Evolutionary conservation across 64 coral and sea anemone genomes (phyloP).

Genomic region (Hydrozoanthus tunicans): DNA sequence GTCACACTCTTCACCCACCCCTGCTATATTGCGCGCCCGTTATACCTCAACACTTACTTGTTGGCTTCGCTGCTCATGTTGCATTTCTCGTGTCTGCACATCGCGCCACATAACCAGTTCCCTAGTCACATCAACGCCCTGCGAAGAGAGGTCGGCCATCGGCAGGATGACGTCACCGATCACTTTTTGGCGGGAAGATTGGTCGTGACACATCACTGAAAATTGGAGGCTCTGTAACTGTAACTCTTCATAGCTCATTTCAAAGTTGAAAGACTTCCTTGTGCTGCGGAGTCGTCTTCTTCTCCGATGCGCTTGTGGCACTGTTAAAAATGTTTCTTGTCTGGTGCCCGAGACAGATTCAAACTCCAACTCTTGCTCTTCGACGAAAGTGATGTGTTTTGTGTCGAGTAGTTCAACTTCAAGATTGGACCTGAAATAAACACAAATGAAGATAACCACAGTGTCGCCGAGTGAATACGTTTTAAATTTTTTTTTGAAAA

Average conservation of each 20-base stretch:
- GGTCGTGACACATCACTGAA: constrained; percentile 80
- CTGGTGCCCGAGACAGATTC: background rate
- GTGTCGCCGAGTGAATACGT: no score
- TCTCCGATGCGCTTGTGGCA: constrained; percentile 9
- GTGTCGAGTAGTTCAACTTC: constrained; percentile 65
- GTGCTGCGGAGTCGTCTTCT: constrained; percentile 30
- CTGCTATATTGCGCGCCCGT: background rate
- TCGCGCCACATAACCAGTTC: constrained; percentile 90
- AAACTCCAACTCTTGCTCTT: constrained; percentile 30
- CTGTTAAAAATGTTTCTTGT: constrained; percentile 44
- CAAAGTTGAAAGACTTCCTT: constrained; percentile 79
- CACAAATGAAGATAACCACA: background rate
- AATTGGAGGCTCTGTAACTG: constrained; percentile 78
- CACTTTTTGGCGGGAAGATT: constrained; percentile 75
- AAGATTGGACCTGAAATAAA: constrained; percentile 53
- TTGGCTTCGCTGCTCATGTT: constrained; percentile 17
- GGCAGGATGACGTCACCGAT: constrained; percentile 85
- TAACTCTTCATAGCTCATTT: constrained; percentile 83
- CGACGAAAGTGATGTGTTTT: constrained; percentile 50
- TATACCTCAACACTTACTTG: background rate
- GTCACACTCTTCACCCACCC: background rate
- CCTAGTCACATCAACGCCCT: constrained; percentile 81
- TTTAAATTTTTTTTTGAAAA: no score
- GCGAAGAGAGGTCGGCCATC: constrained; percentile 72
- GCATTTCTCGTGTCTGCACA: constrained; percentile 76